phyloP scores from a whole-genome alignment of 2,888 invertebrate genomes.

The Xylophagus ater region DNA sequence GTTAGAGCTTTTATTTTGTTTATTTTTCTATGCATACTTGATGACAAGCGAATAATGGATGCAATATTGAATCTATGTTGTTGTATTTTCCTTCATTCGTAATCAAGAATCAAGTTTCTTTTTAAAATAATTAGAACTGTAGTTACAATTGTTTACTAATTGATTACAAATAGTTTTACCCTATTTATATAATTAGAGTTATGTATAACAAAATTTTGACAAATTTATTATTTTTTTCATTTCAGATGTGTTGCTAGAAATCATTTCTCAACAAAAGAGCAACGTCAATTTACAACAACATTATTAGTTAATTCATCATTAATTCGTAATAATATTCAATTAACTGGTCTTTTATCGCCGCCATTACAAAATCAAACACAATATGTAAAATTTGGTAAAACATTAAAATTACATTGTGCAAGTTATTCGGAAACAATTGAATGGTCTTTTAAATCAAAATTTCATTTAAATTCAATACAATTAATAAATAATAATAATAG shows the following conservation, averaged over 20 bases:
- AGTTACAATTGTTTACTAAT: no score
- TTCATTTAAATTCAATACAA: conserved; percentile 21
- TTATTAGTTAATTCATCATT: conserved; percentile 4
- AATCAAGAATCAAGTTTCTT: no score
- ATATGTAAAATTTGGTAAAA: conserved; percentile 27
- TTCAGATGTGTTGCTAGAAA: conserved; percentile 44
- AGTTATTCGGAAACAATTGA: conserved; percentile 28
- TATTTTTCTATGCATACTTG: no score
- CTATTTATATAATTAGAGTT: no score
- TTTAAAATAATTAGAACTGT: no score
- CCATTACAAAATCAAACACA: conserved; percentile 31
- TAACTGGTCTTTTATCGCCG: conserved; percentile 26
- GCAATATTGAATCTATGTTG: no score
- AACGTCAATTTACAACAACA: conserved; percentile 31
- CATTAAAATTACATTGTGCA: conserved; percentile 28
- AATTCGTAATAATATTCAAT: background rate
- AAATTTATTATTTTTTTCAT: conserved; percentile 15
- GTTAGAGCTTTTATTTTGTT: no score
- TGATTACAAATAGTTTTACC: no score
- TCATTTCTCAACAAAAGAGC: conserved; percentile 34
- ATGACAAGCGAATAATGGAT: no score
- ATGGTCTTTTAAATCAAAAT: conserved; percentile 30
- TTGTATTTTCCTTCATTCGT: no score
- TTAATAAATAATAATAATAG: conserved; percentile 31
- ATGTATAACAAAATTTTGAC: no score